A percentile compares a stretch with the other conserved stretches of the same genome.
phyloP scores from a whole-genome alignment of 2,888 invertebrate genomes.

The Amiota communis region DNA sequence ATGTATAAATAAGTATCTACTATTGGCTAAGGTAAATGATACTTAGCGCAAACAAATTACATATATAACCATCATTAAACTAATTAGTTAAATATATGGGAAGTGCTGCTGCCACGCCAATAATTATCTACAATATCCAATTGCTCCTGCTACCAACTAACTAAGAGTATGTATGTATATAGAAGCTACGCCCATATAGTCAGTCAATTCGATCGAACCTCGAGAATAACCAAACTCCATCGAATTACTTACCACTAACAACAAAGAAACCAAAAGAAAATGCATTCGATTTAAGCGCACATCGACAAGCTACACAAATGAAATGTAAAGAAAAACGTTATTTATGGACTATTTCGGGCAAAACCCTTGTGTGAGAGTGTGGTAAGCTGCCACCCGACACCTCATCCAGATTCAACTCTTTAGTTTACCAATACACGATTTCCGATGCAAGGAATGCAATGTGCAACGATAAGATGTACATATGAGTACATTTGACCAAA shows the following conservation, averaged over 20 bases:
- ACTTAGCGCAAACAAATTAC: too few species aligned
- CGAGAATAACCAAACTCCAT: not conserved
- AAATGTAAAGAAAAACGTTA: slow-evolving; percentile 68
- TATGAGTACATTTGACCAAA: too few species aligned
- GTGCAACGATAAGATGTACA: slow-evolving; percentile 20
- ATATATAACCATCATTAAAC: too few species aligned
- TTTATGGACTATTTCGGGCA: slow-evolving; percentile 62
- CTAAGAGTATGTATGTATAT: too few species aligned
- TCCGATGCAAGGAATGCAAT: slow-evolving; percentile 7
- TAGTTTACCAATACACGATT: too few species aligned
- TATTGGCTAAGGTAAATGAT: too few species aligned
- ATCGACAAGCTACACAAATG: slow-evolving; percentile 33
- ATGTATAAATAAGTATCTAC: too few species aligned
- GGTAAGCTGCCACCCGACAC: not conserved
- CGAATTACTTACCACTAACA: not conserved
- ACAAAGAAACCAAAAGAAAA: not conserved
- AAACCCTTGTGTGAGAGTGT: slow-evolving; percentile 50
- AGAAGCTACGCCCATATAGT: not conserved
- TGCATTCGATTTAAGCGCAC: not conserved
- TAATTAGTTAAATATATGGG: too few species aligned
- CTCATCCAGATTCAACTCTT: not conserved
- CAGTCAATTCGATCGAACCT: not conserved
- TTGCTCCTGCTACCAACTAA: too few species aligned
- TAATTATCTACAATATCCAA: too few species aligned
- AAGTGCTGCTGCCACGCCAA: too few species aligned